Evolutionary conservation across 2,113 vertebrate genomes (phyloP).

Genomic region (Hippoglossus stenolepis): DNA sequence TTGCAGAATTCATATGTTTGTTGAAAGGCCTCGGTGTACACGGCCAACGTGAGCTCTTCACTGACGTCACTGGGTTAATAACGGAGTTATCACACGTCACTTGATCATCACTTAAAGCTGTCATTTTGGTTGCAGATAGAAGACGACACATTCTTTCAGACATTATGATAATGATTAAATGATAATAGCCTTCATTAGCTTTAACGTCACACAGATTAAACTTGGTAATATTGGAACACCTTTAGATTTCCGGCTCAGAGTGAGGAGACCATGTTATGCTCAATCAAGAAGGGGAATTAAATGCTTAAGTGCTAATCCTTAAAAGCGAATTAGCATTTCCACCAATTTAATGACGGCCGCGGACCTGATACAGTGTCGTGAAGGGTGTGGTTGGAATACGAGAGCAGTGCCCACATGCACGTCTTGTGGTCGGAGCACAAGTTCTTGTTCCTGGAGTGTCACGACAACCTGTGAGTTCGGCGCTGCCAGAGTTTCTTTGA

Average conservation of each 20-base stretch:
- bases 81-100: too few relatives aligned
- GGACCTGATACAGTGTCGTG: neutral
- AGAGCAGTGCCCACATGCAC: neutral
- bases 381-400: conserved; percentile 1
- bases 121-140: too few relatives aligned
- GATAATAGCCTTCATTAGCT: conserved; percentile 3
- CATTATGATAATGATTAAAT: conserved; percentile 21
- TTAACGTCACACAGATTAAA: neutral
- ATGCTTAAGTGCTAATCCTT: neutral
- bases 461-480: conserved; percentile 1
- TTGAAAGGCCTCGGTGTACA: too few relatives aligned
- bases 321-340: conserved; percentile 3
- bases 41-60: too few relatives aligned
- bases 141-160: neutral
- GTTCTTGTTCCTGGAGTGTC: too few relatives aligned
- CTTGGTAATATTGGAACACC: neutral
- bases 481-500: conserved; percentile 14
- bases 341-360: conserved; percentile 1
- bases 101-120: too few relatives aligned
- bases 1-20: neutral
- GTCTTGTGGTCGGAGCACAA: too few relatives aligned
- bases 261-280: neutral
- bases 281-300: conserved; percentile 8
- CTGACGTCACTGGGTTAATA: too few relatives aligned
- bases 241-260: neutral